Percentiles rank a stretch among this genome's conserved stretches.
Evolutionary conservation across 1,140 invertebrate genomes (phyloP).

Genomic region (Brachionus paranguensis): DNA sequence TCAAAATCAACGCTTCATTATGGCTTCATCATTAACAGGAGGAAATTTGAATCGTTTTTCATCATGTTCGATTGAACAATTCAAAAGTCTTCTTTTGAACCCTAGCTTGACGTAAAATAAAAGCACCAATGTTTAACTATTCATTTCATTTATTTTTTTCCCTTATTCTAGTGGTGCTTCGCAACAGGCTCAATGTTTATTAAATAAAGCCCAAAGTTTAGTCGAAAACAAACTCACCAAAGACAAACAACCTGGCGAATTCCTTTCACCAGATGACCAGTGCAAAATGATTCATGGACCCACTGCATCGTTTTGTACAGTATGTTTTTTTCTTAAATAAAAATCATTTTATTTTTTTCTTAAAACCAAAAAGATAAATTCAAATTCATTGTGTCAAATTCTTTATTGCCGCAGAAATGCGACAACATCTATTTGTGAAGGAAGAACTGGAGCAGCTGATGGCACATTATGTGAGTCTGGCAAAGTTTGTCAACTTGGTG

Average conservation of each 20-base stretch:
- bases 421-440: not conserved
- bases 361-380: not conserved
- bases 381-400: not conserved
- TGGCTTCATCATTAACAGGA: not conserved
- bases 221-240: not conserved
- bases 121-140: not conserved
- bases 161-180: not conserved
- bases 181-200: not conserved
- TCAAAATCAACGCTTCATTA: not conserved
- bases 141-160: not conserved
- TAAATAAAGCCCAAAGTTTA: not conserved
- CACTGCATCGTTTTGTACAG: not conserved
- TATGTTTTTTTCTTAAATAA: not conserved
- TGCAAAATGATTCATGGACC: slow-evolving; percentile 31
- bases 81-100: not conserved
- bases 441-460: not conserved
- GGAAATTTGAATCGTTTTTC: not conserved
- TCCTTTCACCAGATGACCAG: not conserved
- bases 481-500: not conserved
- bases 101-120: not conserved
- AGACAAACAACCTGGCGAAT: not conserved
- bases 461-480: slow-evolving; percentile 1
- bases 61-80: not conserved
- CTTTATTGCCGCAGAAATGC: not conserved
- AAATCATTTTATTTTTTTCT: not conserved